Percentiles rank a stretch among this genome's conserved stretches.
phyloP scores from a whole-genome alignment of 2,888 invertebrate genomes.

The Nymphalis c-album region DNA sequence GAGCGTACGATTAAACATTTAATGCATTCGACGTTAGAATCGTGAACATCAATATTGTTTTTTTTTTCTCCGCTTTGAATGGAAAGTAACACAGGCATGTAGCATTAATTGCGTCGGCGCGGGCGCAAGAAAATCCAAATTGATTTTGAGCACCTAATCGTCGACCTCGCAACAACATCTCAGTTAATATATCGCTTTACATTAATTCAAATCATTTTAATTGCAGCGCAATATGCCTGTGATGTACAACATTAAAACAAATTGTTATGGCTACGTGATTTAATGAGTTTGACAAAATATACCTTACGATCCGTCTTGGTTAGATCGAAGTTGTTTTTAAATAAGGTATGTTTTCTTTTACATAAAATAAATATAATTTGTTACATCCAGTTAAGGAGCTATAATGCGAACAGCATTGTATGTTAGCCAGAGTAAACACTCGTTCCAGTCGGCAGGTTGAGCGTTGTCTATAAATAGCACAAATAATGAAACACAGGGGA shows the following conservation, averaged over 20 bases:
- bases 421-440: slow-evolving; percentile 74
- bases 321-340: not conserved
- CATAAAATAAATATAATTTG: slow-evolving; percentile 19
- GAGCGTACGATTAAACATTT: slow-evolving; percentile 63
- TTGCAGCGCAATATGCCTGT: slow-evolving; percentile 48
- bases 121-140: slow-evolving; percentile 65
- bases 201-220: slow-evolving; percentile 64
- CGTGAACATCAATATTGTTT: slow-evolving; percentile 69
- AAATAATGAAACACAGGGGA: slow-evolving; percentile 80
- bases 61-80: slow-evolving; percentile 54
- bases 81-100: slow-evolving; percentile 63
- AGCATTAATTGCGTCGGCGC: slow-evolving; percentile 68
- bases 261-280: slow-evolving; percentile 64
- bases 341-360: slow-evolving; percentile 1
- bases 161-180: slow-evolving; percentile 65
- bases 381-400: slow-evolving; percentile 49
- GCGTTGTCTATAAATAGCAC: slow-evolving; percentile 76
- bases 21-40: slow-evolving; percentile 64
- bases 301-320: not conserved
- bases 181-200: slow-evolving; percentile 63
- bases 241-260: slow-evolving; percentile 48
- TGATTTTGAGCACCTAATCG: slow-evolving; percentile 70
- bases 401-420: slow-evolving; percentile 71
- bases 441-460: slow-evolving; percentile 74
- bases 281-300: not conserved